Conservation (phyloP, 2,888 invertebrate species). For the Drosophila incognita region DNA sequence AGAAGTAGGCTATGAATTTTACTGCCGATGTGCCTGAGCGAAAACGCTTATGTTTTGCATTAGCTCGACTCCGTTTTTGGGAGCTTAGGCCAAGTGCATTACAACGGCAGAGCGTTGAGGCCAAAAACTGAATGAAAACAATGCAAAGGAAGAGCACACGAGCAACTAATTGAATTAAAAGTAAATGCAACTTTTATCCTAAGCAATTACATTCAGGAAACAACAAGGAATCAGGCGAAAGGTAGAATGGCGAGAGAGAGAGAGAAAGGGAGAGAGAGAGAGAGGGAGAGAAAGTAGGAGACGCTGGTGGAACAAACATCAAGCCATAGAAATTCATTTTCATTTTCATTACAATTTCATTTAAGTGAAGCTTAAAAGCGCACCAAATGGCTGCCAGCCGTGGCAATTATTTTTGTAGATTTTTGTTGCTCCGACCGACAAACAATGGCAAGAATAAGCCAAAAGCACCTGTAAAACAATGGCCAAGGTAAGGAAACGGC, state of each 20-base stretch:
- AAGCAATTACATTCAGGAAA: conserved; percentile 66
- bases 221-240: conserved; percentile 12
- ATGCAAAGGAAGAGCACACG: conserved; percentile 44
- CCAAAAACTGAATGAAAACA: conserved; percentile 47
- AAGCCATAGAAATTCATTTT: conserved; percentile 77
- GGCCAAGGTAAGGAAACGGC: conserved; percentile 49
- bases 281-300: conserved; percentile 14
- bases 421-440: conserved; percentile 51
- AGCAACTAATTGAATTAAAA: conserved; percentile 77
- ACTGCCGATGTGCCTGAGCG: conserved; percentile 27
- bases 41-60: conserved; percentile 46
- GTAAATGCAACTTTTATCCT: conserved; percentile 80
- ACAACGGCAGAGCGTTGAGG: conserved; percentile 17
- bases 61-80: conserved; percentile 15
- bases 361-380: conserved; percentile 81
- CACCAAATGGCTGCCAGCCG: conserved; percentile 77
- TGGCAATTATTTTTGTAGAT: conserved; percentile 80
- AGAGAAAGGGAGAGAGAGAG: background rate
- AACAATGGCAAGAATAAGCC: conserved; percentile 69
- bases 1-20: conserved; percentile 65
- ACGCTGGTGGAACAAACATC: conserved; percentile 64
- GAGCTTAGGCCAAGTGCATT: conserved; percentile 54
- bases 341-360: conserved; percentile 77
- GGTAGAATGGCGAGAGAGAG: background rate
- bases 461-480: conserved; percentile 78